Conservation (phyloP, 2,888 invertebrate genomes). For the Sinelater perroti region DNA sequence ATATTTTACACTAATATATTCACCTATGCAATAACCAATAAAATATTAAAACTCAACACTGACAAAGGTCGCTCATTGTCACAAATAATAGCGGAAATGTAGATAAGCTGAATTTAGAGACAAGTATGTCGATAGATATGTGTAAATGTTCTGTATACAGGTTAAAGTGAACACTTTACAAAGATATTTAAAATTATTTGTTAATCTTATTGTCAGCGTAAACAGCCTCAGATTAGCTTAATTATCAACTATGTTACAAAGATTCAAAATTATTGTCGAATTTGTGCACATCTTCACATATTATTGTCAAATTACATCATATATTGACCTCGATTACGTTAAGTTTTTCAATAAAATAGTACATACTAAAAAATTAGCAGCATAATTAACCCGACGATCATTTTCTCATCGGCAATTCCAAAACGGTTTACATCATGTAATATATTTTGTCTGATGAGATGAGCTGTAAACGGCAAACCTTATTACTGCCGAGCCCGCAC, state of each 20-base stretch:
- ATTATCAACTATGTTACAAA: slow-evolving; percentile 40
- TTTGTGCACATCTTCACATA: slow-evolving; percentile 44
- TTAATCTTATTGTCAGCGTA: slow-evolving; percentile 45
- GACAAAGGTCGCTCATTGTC: slow-evolving; percentile 31
- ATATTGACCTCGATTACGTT: slow-evolving; percentile 39
- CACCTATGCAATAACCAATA: slow-evolving; percentile 34
- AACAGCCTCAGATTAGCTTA: slow-evolving; percentile 47
- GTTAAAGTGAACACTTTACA: slow-evolving; percentile 38
- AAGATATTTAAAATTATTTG: slow-evolving; percentile 34
- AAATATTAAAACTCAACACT: slow-evolving; percentile 40
- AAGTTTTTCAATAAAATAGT: slow-evolving; percentile 24
- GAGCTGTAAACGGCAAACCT: slow-evolving; percentile 21
- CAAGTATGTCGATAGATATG: slow-evolving; percentile 36
- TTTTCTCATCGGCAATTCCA: slow-evolving; percentile 14
- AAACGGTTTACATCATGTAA: slow-evolving; percentile 13
- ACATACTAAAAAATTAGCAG: slow-evolving; percentile 20
- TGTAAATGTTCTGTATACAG: slow-evolving; percentile 40
- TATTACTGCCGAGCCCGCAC: slow-evolving; percentile 44
- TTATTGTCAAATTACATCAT: slow-evolving; percentile 39
- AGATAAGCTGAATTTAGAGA: slow-evolving; percentile 30
- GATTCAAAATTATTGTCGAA: slow-evolving; percentile 43
- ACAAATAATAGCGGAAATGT: slow-evolving; percentile 17
- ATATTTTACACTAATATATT: slow-evolving; percentile 31
- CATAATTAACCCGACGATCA: neutral
- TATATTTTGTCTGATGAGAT: too few species aligned